Evolutionary conservation across 2,888 invertebrate genomes (phyloP).

Genomic region (Lamproptera curius): DNA sequence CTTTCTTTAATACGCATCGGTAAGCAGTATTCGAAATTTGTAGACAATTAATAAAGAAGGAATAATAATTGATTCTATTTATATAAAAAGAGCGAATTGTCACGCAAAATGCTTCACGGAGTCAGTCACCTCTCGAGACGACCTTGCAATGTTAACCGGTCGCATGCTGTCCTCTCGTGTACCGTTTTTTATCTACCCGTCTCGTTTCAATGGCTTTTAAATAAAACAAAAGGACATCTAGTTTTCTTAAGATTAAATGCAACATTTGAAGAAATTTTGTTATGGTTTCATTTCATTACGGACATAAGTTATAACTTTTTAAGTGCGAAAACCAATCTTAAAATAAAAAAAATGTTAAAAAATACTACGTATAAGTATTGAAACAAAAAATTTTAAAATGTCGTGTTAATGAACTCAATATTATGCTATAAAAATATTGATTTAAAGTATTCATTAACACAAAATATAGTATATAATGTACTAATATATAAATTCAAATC

Average conservation of each 20-base stretch:
- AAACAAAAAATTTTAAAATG: too few relatives aligned
- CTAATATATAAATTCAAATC: too few relatives aligned
- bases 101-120: conserved; percentile 56
- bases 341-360: too few relatives aligned
- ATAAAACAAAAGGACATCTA: conserved; percentile 38
- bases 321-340: too few relatives aligned
- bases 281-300: neutral
- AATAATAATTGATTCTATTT: conserved; percentile 3
- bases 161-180: conserved; percentile 41
- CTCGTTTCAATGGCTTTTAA: conserved; percentile 35
- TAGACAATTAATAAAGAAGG: conserved; percentile 1
- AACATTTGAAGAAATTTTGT: neutral
- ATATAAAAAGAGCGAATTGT: conserved; percentile 37
- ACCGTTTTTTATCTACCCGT: conserved; percentile 30
- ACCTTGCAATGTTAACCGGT: conserved; percentile 78
- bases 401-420: too few relatives aligned
- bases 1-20: too few relatives aligned
- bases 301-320: too few relatives aligned
- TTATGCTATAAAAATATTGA: too few relatives aligned
- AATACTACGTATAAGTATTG: too few relatives aligned
- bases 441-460: too few relatives aligned
- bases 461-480: too few relatives aligned
- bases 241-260: neutral
- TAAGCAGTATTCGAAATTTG: conserved; percentile 15
- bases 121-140: conserved; percentile 68